Evolutionary conservation across 2,888 invertebrate species (phyloP).

Genomic region (Stenurella melanura): DNA sequence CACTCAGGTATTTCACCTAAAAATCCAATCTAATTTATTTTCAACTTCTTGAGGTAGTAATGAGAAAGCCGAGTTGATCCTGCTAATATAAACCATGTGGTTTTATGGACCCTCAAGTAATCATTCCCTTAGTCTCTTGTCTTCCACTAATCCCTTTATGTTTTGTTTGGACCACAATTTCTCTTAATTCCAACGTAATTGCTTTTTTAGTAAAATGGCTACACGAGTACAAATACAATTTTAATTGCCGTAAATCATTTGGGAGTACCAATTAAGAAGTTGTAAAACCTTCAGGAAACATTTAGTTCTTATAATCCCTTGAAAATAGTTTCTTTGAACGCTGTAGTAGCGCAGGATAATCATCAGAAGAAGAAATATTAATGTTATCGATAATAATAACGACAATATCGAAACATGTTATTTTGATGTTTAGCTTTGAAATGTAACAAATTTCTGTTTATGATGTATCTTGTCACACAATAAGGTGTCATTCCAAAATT

Average conservation of each 20-base stretch:
- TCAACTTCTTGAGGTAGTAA: neutral
- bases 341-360: too few species aligned
- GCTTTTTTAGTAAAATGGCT: constrained; percentile 2
- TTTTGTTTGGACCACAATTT: constrained; percentile 3
- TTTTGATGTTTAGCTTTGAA: too few species aligned
- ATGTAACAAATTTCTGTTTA: too few species aligned
- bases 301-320: too few species aligned
- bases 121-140: neutral
- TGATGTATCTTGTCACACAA: too few species aligned
- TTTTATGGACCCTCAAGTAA: neutral
- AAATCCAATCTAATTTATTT: neutral
- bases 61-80: neutral
- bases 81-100: neutral
- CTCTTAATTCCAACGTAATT: neutral
- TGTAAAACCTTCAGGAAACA: neutral
- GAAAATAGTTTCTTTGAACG: too few species aligned
- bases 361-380: too few species aligned
- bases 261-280: neutral
- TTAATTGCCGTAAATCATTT: neutral
- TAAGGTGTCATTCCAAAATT: too few species aligned
- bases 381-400: too few species aligned
- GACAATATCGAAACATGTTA: too few species aligned
- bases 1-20: too few species aligned
- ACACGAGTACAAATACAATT: neutral
- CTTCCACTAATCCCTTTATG: constrained; percentile 3